Base-by-base conservation (phyloP, 2,797 vertebrate genomes). In the Pseudotriccus pelzelni region DNA sequence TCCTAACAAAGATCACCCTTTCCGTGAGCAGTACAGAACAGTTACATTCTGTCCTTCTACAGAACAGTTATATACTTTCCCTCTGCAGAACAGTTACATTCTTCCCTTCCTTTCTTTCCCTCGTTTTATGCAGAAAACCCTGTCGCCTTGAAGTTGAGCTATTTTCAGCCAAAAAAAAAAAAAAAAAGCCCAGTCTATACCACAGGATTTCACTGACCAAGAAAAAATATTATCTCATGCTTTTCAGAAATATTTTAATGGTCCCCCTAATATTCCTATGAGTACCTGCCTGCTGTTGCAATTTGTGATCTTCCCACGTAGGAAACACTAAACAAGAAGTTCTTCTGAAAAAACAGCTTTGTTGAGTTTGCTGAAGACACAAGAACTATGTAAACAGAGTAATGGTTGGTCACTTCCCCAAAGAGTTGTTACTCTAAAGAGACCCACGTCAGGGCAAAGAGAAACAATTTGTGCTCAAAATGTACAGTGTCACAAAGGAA, bases 61-160 rank as follows among this genome's bases (percentile, higher is more conserved):
- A 4, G 47, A 62, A 25, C 15, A 34, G 23, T 50, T n/a, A 46
- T 27, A 56, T 17, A 18, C 12, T 63, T 32, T 9, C 14, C 10
- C 34, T 34, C 36, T 62, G 28, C 56, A 18, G 4, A 30, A 30
- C 14, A 37, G 5, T 39, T 37, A 15, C 2, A 1, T 8, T 19
- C 11, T 49, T n/a, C 5, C 4, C 2, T 34, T 25, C 11, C 8
- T 17, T 14, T 16, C 3, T 7, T 13, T 3, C 13, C 3, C 12
- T 36, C 3, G 2, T 17, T 75, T 79, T 20, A 34, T 24, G 6
- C 30, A 44, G 43, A 30, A 53, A 88, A 46, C 34, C 5, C 49
- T 34, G 9, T 13, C 22, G 6, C 30, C 32, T 24, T 34, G 18
- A 76, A 55, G 30, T 24, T 22, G 6, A 46, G 21, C 12, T 53